Conservation (phyloP, 2,888 invertebrate genomes). For the Crocallis elinguaria region DNA sequence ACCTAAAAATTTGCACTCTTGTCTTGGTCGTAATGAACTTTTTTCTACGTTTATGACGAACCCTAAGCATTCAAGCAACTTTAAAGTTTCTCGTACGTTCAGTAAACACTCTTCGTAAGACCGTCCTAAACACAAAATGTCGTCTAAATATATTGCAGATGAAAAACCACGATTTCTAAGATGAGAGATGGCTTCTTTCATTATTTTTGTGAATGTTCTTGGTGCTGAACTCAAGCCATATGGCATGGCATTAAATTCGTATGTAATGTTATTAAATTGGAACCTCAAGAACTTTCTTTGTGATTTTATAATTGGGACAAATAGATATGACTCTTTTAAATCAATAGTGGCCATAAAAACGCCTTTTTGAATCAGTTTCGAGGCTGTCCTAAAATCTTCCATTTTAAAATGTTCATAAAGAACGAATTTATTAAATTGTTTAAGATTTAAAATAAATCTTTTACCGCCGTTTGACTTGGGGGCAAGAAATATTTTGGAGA, state of each 20-base stretch:
- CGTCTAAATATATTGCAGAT: neutral
- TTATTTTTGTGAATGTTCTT: conserved; percentile 29
- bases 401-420: conserved; percentile 35
- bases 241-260: conserved; percentile 30
- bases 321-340: conserved; percentile 35
- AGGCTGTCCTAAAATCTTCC: conserved; percentile 37
- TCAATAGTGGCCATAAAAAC: conserved; percentile 35
- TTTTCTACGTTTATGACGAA: conserved; percentile 4
- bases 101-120: neutral
- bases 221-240: conserved; percentile 33
- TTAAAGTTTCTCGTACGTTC: neutral
- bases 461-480: conserved; percentile 32
- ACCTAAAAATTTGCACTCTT: conserved; percentile 1
- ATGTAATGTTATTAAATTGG: conserved; percentile 15
- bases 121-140: conserved; percentile 3
- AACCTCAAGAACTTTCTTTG: conserved; percentile 36
- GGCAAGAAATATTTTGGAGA: conserved; percentile 33
- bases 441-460: conserved; percentile 37
- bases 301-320: conserved; percentile 21
- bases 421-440: conserved; percentile 35
- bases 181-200: conserved; percentile 21
- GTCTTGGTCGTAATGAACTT: neutral
- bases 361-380: conserved; percentile 20
- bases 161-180: neutral
- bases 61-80: neutral